Evolutionary conservation across 2,113 vertebrate species (phyloP).

Genomic region (Trinectes maculatus): DNA sequence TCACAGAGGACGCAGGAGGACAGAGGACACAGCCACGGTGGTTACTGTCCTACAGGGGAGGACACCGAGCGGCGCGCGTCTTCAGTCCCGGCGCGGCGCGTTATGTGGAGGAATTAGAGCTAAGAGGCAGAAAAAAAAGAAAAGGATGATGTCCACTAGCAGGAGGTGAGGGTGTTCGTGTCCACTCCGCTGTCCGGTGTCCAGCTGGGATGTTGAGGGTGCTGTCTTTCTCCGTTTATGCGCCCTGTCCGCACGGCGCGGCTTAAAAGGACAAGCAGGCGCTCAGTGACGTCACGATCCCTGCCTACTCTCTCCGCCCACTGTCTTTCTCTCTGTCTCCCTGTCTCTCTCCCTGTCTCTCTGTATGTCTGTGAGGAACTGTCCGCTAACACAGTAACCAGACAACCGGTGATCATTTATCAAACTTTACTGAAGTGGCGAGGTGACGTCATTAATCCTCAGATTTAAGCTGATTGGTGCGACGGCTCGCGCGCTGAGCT

Average conservation of each 20-base stretch:
- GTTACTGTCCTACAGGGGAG: background rate
- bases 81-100: conserved; percentile 44
- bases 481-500: too few relatives aligned
- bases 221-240: too few relatives aligned
- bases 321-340: background rate
- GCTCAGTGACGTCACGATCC: conserved; percentile 37
- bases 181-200: conserved; percentile 15
- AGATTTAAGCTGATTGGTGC: too few relatives aligned
- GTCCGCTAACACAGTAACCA: too few relatives aligned
- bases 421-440: too few relatives aligned
- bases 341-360: background rate
- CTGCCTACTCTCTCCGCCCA: background rate
- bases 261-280: conserved; percentile 52
- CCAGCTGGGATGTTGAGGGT: too few relatives aligned
- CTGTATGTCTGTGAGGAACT: too few relatives aligned
- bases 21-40: conserved; percentile 10
- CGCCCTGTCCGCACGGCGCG: conserved; percentile 6
- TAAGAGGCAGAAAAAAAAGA: background rate
- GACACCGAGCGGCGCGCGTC: conserved; percentile 10
- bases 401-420: too few relatives aligned
- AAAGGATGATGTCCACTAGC: too few relatives aligned
- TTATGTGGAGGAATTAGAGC: background rate
- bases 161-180: background rate
- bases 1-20: conserved; percentile 53
- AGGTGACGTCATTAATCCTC: too few relatives aligned